phyloP scores from a whole-genome alignment of 64 coral and sea anemone species.

The Montipora sp. region DNA sequence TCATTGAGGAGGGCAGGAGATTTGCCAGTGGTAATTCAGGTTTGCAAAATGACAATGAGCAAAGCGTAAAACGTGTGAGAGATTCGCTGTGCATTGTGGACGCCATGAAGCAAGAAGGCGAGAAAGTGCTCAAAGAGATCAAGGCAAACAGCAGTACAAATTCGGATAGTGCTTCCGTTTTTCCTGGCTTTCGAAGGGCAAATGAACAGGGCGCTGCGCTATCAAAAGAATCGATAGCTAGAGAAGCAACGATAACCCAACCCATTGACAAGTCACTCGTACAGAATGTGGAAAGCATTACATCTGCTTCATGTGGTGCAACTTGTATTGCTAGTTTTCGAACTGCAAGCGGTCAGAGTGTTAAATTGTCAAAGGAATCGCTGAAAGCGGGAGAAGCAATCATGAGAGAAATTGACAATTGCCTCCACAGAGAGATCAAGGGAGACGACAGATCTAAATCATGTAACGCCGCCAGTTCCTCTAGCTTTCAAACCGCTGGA shows the following conservation, averaged over 20 bases:
- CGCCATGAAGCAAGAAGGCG: no score
- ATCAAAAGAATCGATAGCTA: constrained; percentile 1
- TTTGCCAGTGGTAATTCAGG: neutral
- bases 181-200: constrained; percentile 28
- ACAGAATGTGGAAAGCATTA: neutral
- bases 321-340: constrained; percentile 1
- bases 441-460: neutral
- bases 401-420: constrained; percentile 22
- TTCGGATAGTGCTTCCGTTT: neutral
- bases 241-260: neutral
- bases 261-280: neutral
- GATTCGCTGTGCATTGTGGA: neutral
- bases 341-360: constrained; percentile 42
- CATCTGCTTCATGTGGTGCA: neutral
- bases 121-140: neutral
- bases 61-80: neutral
- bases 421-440: neutral
- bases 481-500: constrained; percentile 61
- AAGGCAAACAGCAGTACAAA: neutral
- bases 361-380: constrained; percentile 1
- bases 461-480: neutral
- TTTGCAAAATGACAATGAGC: neutral
- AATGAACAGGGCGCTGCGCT: neutral
- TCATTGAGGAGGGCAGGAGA: neutral
- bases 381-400: constrained; percentile 35